Percentiles rank a stretch among this genome's conserved stretches.
phyloP scores from a whole-genome alignment of 2,113 vertebrate genomes.

The Aramus guarauna region DNA sequence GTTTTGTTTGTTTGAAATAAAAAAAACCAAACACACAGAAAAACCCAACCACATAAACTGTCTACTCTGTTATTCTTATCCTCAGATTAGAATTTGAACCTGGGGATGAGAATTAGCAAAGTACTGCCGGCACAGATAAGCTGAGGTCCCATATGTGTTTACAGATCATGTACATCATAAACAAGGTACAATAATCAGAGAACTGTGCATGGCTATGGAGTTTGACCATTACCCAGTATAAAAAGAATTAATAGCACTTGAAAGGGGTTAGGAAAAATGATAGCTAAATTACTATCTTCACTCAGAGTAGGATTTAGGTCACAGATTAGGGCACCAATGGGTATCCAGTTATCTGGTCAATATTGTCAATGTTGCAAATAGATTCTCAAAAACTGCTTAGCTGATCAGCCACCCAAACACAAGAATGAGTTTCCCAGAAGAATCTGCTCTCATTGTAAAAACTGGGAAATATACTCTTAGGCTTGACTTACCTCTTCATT shows the following conservation, averaged over 20 bases:
- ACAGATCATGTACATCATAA: not conserved
- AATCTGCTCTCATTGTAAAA: not conserved
- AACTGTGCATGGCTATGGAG: not conserved
- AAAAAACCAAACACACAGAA: not conserved
- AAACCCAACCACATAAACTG: not conserved
- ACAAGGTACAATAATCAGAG: not conserved
- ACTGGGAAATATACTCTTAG: not conserved
- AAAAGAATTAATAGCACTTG: not conserved
- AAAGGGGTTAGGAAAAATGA: not conserved
- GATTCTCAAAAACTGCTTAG: not conserved
- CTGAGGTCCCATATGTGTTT: rapidly evolving
- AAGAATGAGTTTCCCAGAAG: not conserved
- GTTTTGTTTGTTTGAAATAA: not conserved
- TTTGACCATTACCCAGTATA: not conserved
- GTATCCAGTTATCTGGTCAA: not conserved
- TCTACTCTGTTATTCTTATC: not conserved
- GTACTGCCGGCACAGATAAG: not conserved
- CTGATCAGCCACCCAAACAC: not conserved
- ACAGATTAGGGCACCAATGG: not conserved
- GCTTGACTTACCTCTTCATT: not conserved
- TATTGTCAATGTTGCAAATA: not conserved
- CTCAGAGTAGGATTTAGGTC: not conserved
- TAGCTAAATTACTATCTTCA: not conserved
- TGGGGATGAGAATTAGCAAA: not conserved
- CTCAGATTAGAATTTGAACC: not conserved